Percentiles rank a stretch among this genome's conserved stretches.
phyloP scores from a whole-genome alignment of 2,113 vertebrate genomes.

The Serilophus lunatus region DNA sequence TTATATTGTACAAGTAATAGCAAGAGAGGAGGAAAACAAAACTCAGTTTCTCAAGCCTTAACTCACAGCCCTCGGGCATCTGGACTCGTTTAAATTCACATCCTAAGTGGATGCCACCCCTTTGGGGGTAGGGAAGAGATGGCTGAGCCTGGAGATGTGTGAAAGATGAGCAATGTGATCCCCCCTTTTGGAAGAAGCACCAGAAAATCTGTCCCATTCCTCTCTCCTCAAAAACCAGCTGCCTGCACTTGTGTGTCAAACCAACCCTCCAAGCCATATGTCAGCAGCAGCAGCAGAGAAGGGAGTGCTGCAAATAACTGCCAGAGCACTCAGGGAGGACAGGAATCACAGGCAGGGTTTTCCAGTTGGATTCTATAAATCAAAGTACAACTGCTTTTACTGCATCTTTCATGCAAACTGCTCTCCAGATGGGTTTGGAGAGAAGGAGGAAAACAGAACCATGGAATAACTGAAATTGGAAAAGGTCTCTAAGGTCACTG shows the following conservation, averaged over 20 bases:
- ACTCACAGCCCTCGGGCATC: neutral
- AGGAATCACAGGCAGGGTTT: neutral
- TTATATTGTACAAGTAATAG: no score
- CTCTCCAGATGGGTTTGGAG: neutral
- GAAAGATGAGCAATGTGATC: neutral
- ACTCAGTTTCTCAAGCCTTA: neutral
- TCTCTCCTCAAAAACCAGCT: neutral
- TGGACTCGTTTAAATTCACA: neutral
- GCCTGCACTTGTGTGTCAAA: neutral
- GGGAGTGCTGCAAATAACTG: neutral
- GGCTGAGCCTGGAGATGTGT: neutral
- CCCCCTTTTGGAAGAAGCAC: neutral
- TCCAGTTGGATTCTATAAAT: constrained; percentile 11
- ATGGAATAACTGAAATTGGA: neutral
- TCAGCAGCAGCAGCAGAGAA: neutral
- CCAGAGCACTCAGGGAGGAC: neutral
- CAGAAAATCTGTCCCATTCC: neutral
- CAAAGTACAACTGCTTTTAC: neutral
- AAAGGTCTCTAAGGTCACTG: neutral
- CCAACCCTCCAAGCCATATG: rapidly evolving
- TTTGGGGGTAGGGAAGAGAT: neutral
- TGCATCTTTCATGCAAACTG: neutral
- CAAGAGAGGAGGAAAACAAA: neutral
- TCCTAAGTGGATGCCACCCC: neutral
- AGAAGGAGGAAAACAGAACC: neutral